Base-by-base conservation (phyloP, 1,140 invertebrate species). In the Aphaenogaster rudis region DNA sequence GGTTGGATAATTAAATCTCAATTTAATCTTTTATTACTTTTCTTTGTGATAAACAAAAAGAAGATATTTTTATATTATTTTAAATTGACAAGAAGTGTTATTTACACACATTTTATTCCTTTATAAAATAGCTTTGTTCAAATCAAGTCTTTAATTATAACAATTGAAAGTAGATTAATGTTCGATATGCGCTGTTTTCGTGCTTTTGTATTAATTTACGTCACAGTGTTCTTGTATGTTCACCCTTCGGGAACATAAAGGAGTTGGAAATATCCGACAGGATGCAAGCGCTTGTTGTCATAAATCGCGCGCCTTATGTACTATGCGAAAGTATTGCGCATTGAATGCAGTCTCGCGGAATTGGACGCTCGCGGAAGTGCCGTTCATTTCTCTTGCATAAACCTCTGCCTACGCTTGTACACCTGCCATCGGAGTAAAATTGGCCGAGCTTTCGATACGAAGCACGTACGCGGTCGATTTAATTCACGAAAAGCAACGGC, bases 401-500 rank as follows among this genome's bases (percentile, higher is more conserved):
- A 86, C 48, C 74, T 69, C 66, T 76, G 66, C 79, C 69, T 84
- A 76, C 67, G 80, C 69, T 57, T 42, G 82, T 54, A 36, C 81
- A 84, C 69, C 86, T 74, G 80, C 81, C 33, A 45, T 54, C 81
- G 57, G 48, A 69, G 54, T 63, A 86, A 88, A 86, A 87, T 82
- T 87, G 78, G 79, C 57, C 66, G 33, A 72, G 86, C 45, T 72
- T 84, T 82, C 86, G 66, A 87, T 87, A 79, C 77, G 77, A 57
- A 45, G 85, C 85, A 86, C 77, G 85, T 86, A 69, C 64, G 76
- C 64, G 17, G 63, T 78, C 52, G 64, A 86, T 86, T 86, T 86
- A 86, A 86, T 86, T 86, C 64, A 48, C 82, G 48, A 86, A 66
- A 79, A 86, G 82, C 61, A 50, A 66, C 74, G 74, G 17, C 71